A percentile compares a stretch with the other conserved stretches of the same genome.
These are phyloP conservation scores for Orycteropus afer DNA, from an alignment of 2,113 vertebrate genomes.

Conservation along the genomic window DNA sequence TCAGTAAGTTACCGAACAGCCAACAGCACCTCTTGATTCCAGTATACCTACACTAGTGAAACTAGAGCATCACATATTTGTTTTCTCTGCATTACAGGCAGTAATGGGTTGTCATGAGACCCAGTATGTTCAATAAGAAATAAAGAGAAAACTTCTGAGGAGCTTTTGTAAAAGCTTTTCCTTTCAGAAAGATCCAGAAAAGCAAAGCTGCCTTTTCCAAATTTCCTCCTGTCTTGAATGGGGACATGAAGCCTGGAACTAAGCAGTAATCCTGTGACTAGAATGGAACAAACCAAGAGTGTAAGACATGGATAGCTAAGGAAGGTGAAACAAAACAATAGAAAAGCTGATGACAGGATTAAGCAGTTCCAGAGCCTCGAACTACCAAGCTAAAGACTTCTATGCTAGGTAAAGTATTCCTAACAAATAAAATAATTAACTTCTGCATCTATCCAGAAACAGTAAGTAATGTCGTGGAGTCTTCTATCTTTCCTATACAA, in stretches of 20 bases:
- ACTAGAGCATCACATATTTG: background rate
- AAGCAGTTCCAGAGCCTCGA: background rate
- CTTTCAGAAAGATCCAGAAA: background rate
- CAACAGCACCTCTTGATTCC: background rate
- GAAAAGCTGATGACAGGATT: background rate
- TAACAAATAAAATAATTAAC: background rate
- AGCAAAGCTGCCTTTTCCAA: background rate
- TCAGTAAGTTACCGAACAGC: background rate
- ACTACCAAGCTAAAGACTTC: background rate
- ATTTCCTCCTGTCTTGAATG: background rate
- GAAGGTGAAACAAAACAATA: background rate
- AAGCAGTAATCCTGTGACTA: background rate
- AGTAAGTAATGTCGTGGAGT: background rate
- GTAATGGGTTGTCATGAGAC: background rate
- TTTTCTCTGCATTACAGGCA: background rate
- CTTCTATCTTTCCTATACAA: background rate
- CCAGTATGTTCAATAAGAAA: background rate
- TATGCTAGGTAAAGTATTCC: background rate
- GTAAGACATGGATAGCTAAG: background rate
- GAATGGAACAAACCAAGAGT: background rate
- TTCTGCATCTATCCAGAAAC: background rate
- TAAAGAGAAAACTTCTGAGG: background rate
- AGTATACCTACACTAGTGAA: background rate
- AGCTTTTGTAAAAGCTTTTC: background rate
- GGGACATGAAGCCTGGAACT: background rate